Evolutionary conservation across 2,888 invertebrate genomes (phyloP), one percentile per base, ranked within the genome.

Genomic region (Ischnus inquisitorius): DNA sequence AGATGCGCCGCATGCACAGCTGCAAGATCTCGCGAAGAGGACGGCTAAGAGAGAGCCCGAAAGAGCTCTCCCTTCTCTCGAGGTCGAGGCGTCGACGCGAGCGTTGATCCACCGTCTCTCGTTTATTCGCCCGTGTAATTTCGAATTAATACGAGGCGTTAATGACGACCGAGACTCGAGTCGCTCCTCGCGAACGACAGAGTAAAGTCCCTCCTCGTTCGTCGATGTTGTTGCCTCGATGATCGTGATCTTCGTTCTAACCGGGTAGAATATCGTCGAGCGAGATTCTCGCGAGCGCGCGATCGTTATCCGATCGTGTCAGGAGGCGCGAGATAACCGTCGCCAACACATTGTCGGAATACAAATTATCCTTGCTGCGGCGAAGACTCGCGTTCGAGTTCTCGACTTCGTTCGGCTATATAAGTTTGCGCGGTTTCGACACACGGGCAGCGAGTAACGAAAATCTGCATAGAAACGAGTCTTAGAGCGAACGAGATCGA

Each of bases 281-380:
- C 79, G 84, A 78, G 85, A 80, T 79, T 84, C 65, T 62, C 64
- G 39, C 74, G 62, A 54, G 68, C 34, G 68, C 34, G 68, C 80
- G 87, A 86, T 87, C 85, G 85, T 87, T 87, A 87, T 87, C 87
- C 86, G 82, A 64, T 78, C 84, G 74, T 78, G 84, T 81, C 75
- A 65, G 79, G 19, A 83, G 84, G 81, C 68, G 83, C 79, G 77
- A 54, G 72, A 68, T 51, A 57, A 57, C 75, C 67, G 60, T 81
- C 82, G 67, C 65, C 25, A 74, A 83, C 72, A 78, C 65, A 82
- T 80, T 82, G 83, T 83, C 82, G 79, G 85, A 80, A 80, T 83
- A 85, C 78, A 80, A 81, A 83, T 85, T 85, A 83, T 83, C 76
- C 77, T 51, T 60, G 46, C 62, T 34, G 28, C 28, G 72, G 46